A percentile compares a stretch with the other conserved stretches of the same genome.
Conservation (phyloP, 2,888 invertebrate genomes). For the Ornithoptera alexandrae region DNA sequence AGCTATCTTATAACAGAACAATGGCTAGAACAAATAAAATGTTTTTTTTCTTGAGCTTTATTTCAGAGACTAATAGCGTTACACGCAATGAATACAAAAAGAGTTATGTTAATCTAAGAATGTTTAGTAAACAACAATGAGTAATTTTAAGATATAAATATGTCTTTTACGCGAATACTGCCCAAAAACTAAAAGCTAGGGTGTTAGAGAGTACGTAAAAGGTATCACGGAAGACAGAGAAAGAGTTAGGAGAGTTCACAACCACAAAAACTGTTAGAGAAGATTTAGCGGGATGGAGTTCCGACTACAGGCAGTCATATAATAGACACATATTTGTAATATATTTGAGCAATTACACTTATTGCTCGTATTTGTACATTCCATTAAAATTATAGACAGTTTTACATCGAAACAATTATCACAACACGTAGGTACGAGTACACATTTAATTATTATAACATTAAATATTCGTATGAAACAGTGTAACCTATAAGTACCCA, state of each 20-base stretch:
- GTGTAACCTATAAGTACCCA: conserved; percentile 45
- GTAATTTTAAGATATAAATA: conserved; percentile 57
- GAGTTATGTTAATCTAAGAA: conserved; percentile 48
- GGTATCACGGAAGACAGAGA: conserved; percentile 68
- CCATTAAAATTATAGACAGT: conserved; percentile 58
- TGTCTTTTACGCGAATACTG: conserved; percentile 78
- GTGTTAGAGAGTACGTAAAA: conserved; percentile 46
- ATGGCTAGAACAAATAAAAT: conserved; percentile 32
- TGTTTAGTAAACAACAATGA: conserved; percentile 51
- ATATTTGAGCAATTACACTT: conserved; percentile 62
- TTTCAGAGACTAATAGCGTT: conserved; percentile 50
- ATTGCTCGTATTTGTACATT: conserved; percentile 65
- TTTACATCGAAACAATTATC: conserved; percentile 63
- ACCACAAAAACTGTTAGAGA: conserved; percentile 58
- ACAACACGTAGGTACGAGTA: conserved; percentile 72
- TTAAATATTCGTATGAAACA: conserved; percentile 54
- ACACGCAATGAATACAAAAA: conserved; percentile 43
- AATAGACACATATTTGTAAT: conserved; percentile 34
- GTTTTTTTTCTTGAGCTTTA: conserved; percentile 38
- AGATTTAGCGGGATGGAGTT: conserved; percentile 39
- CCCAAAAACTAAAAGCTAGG: conserved; percentile 62
- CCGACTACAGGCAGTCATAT: conserved; percentile 38
- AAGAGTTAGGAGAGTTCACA: conserved; percentile 64
- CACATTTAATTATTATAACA: conserved; percentile 43
- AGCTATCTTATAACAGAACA: conserved; percentile 22